Conservation (phyloP, 2,113 vertebrate species). For the Ptilorrhoa leucosticta region DNA sequence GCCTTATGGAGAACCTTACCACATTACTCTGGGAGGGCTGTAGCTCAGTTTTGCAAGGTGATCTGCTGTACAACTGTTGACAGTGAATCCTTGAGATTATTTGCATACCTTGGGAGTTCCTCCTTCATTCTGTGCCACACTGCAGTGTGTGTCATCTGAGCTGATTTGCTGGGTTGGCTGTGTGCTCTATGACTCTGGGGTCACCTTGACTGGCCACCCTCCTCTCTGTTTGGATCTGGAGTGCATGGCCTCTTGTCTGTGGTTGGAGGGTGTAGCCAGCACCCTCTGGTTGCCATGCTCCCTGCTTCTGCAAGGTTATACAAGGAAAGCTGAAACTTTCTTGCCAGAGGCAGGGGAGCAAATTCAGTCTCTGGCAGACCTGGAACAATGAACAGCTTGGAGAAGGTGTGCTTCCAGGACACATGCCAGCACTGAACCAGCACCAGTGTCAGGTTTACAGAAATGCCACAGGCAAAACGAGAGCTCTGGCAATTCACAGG, state of each 20-base stretch:
- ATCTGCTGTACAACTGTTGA: not conserved
- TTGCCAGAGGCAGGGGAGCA: not conserved
- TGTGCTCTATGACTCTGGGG: not conserved
- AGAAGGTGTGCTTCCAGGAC: slow-evolving; percentile 55
- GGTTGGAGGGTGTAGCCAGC: not conserved
- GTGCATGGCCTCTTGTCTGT: rapidly evolving
- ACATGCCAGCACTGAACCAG: slow-evolving; percentile 32
- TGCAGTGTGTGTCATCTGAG: not conserved
- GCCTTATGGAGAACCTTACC: not conserved
- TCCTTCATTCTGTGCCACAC: not conserved
- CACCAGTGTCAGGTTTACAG: slow-evolving; percentile 48
- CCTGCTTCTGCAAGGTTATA: not conserved
- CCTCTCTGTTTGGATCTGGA: not conserved
- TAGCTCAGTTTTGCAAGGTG: not conserved
- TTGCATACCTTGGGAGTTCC: not conserved
- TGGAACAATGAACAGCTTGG: slow-evolving; percentile 17
- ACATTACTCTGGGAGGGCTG: not conserved
- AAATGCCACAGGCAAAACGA: slow-evolving; percentile 52
- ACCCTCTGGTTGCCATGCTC: not conserved
- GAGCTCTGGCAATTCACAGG: slow-evolving; percentile 42
- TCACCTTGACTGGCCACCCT: not conserved
- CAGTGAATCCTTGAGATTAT: not conserved
- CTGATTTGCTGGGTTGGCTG: not conserved
- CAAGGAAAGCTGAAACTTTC: slow-evolving; percentile 13
- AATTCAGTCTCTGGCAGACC: slow-evolving; percentile 9